Evolutionary conservation across 2,888 invertebrate genomes (phyloP).

Genomic region (Leucozona laternaria): DNA sequence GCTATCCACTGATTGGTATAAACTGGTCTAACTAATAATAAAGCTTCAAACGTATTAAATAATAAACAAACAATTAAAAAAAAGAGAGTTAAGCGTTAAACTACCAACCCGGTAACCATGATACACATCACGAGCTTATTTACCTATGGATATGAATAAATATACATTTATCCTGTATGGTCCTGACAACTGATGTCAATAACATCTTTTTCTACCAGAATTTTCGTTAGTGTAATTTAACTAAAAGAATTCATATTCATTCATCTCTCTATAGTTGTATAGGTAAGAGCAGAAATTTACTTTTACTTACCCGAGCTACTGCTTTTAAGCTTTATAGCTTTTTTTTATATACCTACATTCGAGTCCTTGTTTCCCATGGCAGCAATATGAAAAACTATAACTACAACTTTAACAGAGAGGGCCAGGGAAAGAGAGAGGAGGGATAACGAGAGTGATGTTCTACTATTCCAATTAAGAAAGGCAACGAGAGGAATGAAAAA

Average conservation of each 20-base stretch:
- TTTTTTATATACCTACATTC: not conserved
- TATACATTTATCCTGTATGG: conserved; percentile 1
- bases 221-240: conserved; percentile 54
- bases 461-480: conserved; percentile 73
- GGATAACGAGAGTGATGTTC: conserved; percentile 56
- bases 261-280: conserved; percentile 33
- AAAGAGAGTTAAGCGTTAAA: not conserved
- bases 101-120: not conserved
- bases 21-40: too few relatives aligned
- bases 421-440: not conserved
- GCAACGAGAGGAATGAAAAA: conserved; percentile 42
- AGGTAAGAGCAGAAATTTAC: not conserved
- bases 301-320: conserved; percentile 25
- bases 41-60: too few relatives aligned
- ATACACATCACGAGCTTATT: not conserved
- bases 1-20: not conserved
- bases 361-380: conserved; percentile 40
- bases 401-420: conserved; percentile 26
- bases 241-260: conserved; percentile 66
- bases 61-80: not conserved
- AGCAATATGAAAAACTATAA: conserved; percentile 36
- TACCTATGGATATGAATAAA: not conserved
- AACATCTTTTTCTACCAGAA: conserved; percentile 64
- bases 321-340: conserved; percentile 9
- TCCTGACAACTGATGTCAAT: conserved; percentile 54